Evolutionary conservation across 2,888 invertebrate species (phyloP), one percentile per base, ranked within the genome.

Genomic region (Microdon myrmicae): DNA sequence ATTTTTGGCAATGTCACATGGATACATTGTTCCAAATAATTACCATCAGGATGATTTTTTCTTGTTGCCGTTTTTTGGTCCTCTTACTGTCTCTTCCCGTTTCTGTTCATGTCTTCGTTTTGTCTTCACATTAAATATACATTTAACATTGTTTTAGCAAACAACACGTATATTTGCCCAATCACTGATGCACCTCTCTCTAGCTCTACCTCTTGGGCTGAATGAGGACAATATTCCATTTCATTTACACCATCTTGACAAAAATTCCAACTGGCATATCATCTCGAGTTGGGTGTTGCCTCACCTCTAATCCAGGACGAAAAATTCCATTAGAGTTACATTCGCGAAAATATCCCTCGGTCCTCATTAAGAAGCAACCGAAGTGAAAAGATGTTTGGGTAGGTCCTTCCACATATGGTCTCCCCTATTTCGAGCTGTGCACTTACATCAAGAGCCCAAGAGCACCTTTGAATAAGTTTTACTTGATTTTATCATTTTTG

Each of bases 341-440:
- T 64, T 19, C 64, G 64, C 64, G 56, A 45, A 56, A 64, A 64
- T 64, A 64, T 64, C 64, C 64, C 64, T 64, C 58, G 47, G 56
- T 64, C 58, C 64, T 64, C 64, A 64, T 64, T 64, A 58, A 64
- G 64, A 64, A 64, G 51, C 58, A 64, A 64, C 64, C 64, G 64
- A 64, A 64, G 64, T 64, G 64, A 64, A 58, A 64, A 64, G 64
- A 58, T 64, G 58, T 64, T 64, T 53, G 51, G 58, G 43, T 47
- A 64, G 51, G 64, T 64, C 16, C 56, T 61, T 49, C 34, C 25
- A 44, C 26, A 34, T 35, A 19, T 16, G 16, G 37, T 20, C 23
- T 38, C 23, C 34, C 45, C 39, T 23, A 19, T 51, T 22, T 4
- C 1, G 7, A 17, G 19, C n/a, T n/a, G n/a, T n/a, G n/a, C n/a